phyloP scores from a whole-genome alignment of 1,140 invertebrate species.

The Euwallacea fornicatus region DNA sequence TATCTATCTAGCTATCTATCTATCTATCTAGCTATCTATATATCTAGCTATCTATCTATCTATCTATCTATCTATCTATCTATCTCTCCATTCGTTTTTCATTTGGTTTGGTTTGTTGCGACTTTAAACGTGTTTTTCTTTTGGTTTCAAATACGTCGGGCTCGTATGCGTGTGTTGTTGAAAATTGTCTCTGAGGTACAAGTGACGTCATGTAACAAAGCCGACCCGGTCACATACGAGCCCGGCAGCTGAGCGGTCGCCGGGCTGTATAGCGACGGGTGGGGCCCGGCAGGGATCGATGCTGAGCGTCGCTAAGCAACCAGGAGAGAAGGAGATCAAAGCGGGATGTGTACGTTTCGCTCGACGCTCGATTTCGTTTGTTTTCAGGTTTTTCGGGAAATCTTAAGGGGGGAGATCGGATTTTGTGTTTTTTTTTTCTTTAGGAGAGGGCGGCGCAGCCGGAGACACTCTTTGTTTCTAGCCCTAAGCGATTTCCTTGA shows the following conservation, averaged over 20 bases:
- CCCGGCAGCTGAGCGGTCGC: constrained; percentile 31
- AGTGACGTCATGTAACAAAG: too few species aligned
- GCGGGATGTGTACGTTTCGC: constrained; percentile 24
- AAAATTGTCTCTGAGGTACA: too few species aligned
- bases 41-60: too few species aligned
- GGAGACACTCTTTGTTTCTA: too few species aligned
- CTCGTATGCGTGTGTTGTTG: constrained; percentile 23
- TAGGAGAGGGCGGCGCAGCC: neutral
- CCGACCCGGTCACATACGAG: constrained; percentile 32
- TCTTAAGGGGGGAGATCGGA: neutral
- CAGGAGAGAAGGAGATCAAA: constrained; percentile 32
- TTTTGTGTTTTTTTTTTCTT: neutral
- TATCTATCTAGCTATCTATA: too few species aligned
- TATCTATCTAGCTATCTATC: too few species aligned
- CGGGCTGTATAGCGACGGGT: constrained; percentile 24
- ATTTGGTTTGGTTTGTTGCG: neutral
- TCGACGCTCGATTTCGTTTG: constrained; percentile 14
- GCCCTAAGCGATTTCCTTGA: too few species aligned
- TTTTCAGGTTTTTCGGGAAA: neutral
- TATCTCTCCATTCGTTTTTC: neutral
- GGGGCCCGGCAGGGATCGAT: constrained; percentile 35
- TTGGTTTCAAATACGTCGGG: constrained; percentile 14
- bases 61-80: too few species aligned
- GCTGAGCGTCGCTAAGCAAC: constrained; percentile 29
- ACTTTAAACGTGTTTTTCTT: neutral